Evolutionary conservation across 2,113 vertebrate genomes (phyloP).

Genomic region (Rhinoptilus africanus): DNA sequence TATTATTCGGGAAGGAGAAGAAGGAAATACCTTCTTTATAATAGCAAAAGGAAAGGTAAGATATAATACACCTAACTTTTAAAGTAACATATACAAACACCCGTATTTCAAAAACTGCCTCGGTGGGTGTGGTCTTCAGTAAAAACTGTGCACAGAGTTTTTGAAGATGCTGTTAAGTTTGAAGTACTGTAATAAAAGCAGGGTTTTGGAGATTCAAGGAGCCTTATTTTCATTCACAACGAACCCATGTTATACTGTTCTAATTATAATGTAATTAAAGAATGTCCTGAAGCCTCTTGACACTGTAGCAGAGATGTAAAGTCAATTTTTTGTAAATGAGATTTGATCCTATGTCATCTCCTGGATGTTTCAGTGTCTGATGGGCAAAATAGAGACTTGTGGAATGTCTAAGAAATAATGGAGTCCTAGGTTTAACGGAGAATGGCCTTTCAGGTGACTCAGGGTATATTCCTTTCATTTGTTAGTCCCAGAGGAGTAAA

Average conservation of each 20-base stretch:
- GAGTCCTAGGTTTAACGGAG: not conserved
- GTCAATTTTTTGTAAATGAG: not conserved
- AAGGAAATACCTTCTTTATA: slow-evolving; percentile 93
- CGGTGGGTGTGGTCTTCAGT: not conserved
- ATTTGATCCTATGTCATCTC: not conserved
- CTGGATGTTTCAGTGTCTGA: not conserved
- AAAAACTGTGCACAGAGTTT: not conserved
- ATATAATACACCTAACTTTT: not conserved
- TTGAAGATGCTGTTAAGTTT: not conserved
- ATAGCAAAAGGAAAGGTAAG: slow-evolving; percentile 91
- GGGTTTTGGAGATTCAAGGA: not conserved
- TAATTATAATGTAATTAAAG: not conserved
- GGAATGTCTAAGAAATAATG: not conserved
- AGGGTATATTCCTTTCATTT: not conserved
- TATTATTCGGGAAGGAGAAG: slow-evolving; percentile 90
- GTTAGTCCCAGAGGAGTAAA: not conserved
- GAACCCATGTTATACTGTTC: not conserved
- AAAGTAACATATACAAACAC: not conserved
- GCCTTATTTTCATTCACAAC: not conserved
- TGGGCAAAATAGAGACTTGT: not conserved
- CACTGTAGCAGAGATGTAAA: not conserved
- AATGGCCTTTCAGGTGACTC: not conserved
- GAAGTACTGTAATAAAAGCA: not conserved
- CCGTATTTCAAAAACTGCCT: not conserved
- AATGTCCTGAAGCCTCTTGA: not conserved